Percentiles rank a stretch among this genome's conserved stretches.
These are phyloP conservation scores for Ditula angustiorana DNA, from an alignment of 2,888 invertebrate genomes.

Conservation along the genomic window DNA sequence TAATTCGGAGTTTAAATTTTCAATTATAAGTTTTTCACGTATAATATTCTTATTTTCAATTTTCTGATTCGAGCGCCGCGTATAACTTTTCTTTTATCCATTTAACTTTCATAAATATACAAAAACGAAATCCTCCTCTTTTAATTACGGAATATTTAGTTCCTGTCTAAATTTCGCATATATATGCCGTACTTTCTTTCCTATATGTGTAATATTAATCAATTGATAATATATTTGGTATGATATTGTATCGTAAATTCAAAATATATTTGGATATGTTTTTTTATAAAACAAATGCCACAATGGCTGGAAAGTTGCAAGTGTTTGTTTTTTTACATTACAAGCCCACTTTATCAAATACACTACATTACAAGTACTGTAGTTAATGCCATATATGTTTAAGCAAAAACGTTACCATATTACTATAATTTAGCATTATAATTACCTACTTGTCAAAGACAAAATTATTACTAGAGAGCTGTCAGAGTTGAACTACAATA, in stretches of 20 bases:
- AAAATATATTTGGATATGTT: too few species aligned
- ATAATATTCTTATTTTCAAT: constrained; percentile 34
- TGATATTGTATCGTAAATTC: too few species aligned
- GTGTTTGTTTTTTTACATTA: too few species aligned
- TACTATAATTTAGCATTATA: constrained; percentile 6
- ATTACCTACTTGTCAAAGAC: constrained; percentile 20
- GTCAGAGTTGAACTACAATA: constrained; percentile 18
- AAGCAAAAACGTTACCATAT: not conserved
- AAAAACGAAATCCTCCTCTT: not conserved
- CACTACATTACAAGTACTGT: not conserved
- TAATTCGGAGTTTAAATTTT: constrained; percentile 29
- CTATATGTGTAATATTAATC: too few species aligned
- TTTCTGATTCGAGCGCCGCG: constrained; percentile 5
- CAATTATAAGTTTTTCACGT: constrained; percentile 43
- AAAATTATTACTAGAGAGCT: constrained; percentile 29
- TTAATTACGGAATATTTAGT: too few species aligned
- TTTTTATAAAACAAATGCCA: too few species aligned
- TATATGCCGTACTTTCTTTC: too few species aligned
- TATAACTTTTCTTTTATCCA: constrained; percentile 9
- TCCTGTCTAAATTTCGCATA: too few species aligned
- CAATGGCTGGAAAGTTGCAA: too few species aligned
- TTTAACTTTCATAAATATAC: constrained; percentile 24
- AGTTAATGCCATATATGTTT: not conserved
- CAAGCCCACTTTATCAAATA: too few species aligned
- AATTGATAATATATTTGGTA: too few species aligned